Base-by-base conservation (phyloP, 2,888 invertebrate genomes). In the Tetranychus truncatus region DNA sequence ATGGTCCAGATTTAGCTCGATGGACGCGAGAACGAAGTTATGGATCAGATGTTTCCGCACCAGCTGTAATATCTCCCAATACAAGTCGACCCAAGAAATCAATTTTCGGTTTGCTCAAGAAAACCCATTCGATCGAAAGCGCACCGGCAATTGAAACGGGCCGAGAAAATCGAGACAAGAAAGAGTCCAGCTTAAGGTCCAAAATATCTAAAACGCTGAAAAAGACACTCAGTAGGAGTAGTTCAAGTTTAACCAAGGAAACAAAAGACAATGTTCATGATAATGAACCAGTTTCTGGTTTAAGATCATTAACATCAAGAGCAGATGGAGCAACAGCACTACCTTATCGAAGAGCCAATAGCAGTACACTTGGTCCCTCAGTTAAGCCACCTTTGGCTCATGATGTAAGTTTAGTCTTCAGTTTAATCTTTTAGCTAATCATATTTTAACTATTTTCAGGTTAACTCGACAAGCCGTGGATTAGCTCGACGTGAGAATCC, bases 81-180 rank as follows among this genome's bases (percentile, higher is more conserved):
- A 71, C 75, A 1, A 77, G 75, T 46, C 75, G 72, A 34, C 73
- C 78, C 1, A 71, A 76, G 11, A 78, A 78, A 71, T 78, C 91
- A 21, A 92, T 92, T 84, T 83, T 93, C 76, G 85, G 85, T 78
- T 89, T 90, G 80, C 84, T 92, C 74, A 91, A 91, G 2, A 92
- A 92, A 83, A 90, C 91, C 1, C 87, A 89, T 73, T 91, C 90
- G 78, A 88, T 90, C 75, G 90, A 91, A 80, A 89, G 89, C 81
- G 87, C 81, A 6, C 78, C 79, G 3, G 79, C 78, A 21, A 75
- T 79, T 66, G 78, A 79, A 7, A 76, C 76, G 65, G 79, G 79
- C 18, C 80, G 80, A 71, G 72, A 77, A 69, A 74, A 76, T 21
- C 76, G 77, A 69, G 77, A 78, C 55, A 78, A 78, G 72, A 80